phyloP scores from a whole-genome alignment of 2,888 invertebrate genomes.

The Pycnomerus fuliginosus region DNA sequence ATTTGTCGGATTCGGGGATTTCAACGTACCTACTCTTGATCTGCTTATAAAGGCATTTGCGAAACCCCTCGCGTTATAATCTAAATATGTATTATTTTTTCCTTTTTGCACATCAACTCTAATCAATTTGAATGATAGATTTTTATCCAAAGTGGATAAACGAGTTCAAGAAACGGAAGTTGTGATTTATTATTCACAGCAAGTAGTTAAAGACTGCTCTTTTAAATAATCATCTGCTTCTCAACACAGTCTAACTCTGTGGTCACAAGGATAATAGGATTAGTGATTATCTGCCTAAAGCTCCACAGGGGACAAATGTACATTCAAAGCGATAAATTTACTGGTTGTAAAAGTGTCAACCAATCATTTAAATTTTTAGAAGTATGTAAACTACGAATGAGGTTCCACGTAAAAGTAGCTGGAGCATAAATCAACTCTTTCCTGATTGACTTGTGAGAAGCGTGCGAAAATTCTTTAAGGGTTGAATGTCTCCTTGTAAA shows the following conservation, averaged over 20 bases:
- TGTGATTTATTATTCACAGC: too few relatives aligned
- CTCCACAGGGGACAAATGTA: constrained; percentile 3
- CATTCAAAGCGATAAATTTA: constrained; percentile 21
- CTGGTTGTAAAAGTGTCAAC: constrained; percentile 25
- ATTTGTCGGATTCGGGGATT: too few relatives aligned
- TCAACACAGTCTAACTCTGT: constrained; percentile 16
- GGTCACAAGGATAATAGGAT: constrained; percentile 12
- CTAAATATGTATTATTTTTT: constrained; percentile 52
- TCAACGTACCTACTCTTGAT: too few relatives aligned
- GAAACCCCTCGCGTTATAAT: too few relatives aligned
- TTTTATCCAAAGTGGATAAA: constrained; percentile 45
- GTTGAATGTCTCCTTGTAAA: too few relatives aligned
- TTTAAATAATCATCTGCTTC: neutral
- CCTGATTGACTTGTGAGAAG: constrained; percentile 35
- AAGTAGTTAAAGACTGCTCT: neutral
- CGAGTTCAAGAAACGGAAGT: too few relatives aligned
- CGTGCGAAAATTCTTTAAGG: constrained; percentile 39
- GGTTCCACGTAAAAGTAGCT: constrained; percentile 33
- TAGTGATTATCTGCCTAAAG: constrained; percentile 12
- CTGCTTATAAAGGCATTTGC: too few relatives aligned
- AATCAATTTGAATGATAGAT: constrained; percentile 51
- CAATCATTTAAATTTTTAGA: constrained; percentile 21
- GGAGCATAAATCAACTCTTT: constrained; percentile 36
- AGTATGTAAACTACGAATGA: constrained; percentile 40
- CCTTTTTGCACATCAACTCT: constrained; percentile 48